Percentiles rank a stretch among this genome's conserved stretches.
Conservation (phyloP, 1,140 invertebrate species). For the Zaprionus africanus region DNA sequence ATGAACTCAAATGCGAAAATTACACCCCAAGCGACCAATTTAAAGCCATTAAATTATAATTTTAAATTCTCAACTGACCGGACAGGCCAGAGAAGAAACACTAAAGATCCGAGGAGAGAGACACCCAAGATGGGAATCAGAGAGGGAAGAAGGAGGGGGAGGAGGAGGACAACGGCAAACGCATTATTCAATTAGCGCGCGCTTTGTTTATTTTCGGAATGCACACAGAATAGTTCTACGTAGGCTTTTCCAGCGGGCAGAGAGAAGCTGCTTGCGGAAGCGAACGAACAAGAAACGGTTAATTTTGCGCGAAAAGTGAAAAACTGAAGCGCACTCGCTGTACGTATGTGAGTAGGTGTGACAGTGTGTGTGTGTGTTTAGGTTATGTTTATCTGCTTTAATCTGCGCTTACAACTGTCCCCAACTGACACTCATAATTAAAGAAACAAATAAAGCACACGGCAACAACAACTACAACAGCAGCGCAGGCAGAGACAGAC, state of each 20-base stretch:
- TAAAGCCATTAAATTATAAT: constrained; percentile 83
- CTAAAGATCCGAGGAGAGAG: constrained; percentile 4
- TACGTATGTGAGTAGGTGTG: constrained; percentile 24
- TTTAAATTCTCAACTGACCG: constrained; percentile 72
- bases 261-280: constrained; percentile 35
- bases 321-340: constrained; percentile 39
- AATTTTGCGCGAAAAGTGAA: constrained; percentile 35
- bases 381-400: constrained; percentile 70
- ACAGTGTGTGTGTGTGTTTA: constrained; percentile 21
- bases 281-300: constrained; percentile 24
- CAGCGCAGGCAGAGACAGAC: constrained; percentile 21
- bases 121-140: constrained; percentile 8
- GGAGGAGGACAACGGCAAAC: constrained; percentile 15
- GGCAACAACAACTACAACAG: constrained; percentile 27
- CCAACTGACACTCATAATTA: constrained; percentile 83
- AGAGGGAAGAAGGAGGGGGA: not conserved
- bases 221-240: constrained; percentile 29
- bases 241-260: constrained; percentile 3
- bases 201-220: constrained; percentile 54
- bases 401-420: constrained; percentile 73
- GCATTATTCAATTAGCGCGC: constrained; percentile 63
- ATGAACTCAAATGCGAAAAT: constrained; percentile 82
- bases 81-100: constrained; percentile 20
- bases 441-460: constrained; percentile 82
- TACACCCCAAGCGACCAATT: constrained; percentile 82